Base-by-base conservation (phyloP, 2,888 invertebrate genomes). In the Eristalis intricaria region DNA sequence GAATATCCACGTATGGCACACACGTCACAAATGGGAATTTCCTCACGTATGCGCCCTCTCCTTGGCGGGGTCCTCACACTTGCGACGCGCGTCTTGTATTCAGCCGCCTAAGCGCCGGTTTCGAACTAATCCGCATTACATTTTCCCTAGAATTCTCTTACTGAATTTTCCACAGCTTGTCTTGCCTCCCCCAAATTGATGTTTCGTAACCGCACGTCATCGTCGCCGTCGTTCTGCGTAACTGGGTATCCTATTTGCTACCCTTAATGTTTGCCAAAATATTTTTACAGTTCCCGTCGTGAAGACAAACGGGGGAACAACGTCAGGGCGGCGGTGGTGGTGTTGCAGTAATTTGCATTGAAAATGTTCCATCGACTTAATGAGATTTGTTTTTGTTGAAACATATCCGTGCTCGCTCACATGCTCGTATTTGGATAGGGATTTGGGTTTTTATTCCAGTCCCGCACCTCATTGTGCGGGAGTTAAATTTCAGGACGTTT, bases 321-420 rank as follows among this genome's bases (percentile, higher is more conserved):
- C 43, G 43, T 4, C 5, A 56, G 19, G 32, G 19, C 26, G 66
- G 1, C 13, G 32, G 38, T 26, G 22, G 19, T 43, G 38, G 13
- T 35, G 43, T 84, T 43, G 15, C 43, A 43, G 74, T 79, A 84
- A 66, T 80, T 73, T 29, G 58, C 66, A 77, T 63, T 76, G 58
- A 81, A 76, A 80, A 76, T 63, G 68, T 76, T 76, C 73, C 76
- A 77, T 73, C 84, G 81, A 68, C 71, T 81, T 85, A 85, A 81
- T 85, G 81, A 81, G 84, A 85, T 76, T 85, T 84, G 84, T 80
- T 76, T 76, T n/a, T 19, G 50, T 50, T 19, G 38, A 38, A 38
- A 38, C 38, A 38, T 13, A 38, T 13, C 38, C 38, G 13, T 13
- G 38, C 35, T 7, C 4, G 26, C n/a, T n/a, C n/a, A 7, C 32